Base-by-base conservation (phyloP, 1,140 invertebrate species). In the Melanaphis sacchari region DNA sequence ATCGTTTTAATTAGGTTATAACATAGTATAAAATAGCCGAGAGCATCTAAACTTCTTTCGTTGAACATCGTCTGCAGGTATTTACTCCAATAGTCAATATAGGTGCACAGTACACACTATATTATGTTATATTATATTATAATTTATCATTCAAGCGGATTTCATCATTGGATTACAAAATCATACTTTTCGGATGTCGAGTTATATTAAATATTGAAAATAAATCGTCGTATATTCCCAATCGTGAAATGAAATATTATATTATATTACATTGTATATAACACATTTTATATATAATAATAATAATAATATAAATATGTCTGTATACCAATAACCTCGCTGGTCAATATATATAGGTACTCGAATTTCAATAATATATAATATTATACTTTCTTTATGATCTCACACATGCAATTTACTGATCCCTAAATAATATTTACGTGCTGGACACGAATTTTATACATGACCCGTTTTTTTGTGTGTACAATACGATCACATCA, bases 391-490 rank as follows among this genome's bases (percentile, higher is more conserved):
- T 76, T 92, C 40, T 82, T 46, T 41, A 40, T 31, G 46, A 91
- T 43, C 26, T 76, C 41, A 21, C 81, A 15, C 38, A 54, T 9
- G 38, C 81, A 54, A 85, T 54, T 8, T 82, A 49, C 59, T 82
- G 76, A 92, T 92, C 46, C 9, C 24, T 82, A 49, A 85, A 93
- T 38, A 93, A 93, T 93, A n/a, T n/a, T 49, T 88, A 49, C 85
- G 0, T 15, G 15, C 46, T 15, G 76, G n/a, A 92, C 91, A 84
- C 91, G 91, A 92, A 52, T 31, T 9, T 76, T 76, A 76, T 52
- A 84, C 81, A 85, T 82, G 91, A 85, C 81, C 81, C 46, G 81
- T 85, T 91, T n/a, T 82, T 52, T 81, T 15, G 8, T 52, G 91
- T 84, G 26, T 31, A 93, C 76, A 91, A 90, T 46, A 91, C 38